These are phyloP conservation scores for Drosophila repleta DNA, from an alignment of 1,140 invertebrate genomes.

Conservation along the genomic window DNA sequence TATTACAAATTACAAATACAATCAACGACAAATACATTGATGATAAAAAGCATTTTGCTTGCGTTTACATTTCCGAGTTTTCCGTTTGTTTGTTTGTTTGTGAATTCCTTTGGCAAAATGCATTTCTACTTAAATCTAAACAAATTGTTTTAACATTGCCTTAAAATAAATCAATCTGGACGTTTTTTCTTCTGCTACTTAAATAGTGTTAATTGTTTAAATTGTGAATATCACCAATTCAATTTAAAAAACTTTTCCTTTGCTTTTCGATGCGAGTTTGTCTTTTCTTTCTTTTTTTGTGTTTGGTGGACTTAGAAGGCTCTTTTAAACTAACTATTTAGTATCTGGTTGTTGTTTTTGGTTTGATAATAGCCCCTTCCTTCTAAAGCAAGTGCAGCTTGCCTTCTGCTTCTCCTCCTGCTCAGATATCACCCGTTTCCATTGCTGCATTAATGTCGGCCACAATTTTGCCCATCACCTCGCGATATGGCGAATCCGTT, in stretches of 20 bases:
- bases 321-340: conserved; percentile 46
- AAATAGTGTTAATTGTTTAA: conserved; percentile 55
- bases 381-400: conserved; percentile 36
- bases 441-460: conserved; percentile 92
- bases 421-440: conserved; percentile 90
- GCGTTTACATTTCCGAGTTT: conserved; percentile 49
- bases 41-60: conserved; percentile 59
- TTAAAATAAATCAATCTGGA: conserved; percentile 69
- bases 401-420: conserved; percentile 32
- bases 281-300: conserved; percentile 14
- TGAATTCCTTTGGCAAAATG: conserved; percentile 76
- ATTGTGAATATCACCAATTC: conserved; percentile 64
- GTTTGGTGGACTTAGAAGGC: conserved; percentile 51
- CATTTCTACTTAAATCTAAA: conserved; percentile 64
- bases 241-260: conserved; percentile 44
- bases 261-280: conserved; percentile 23
- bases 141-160: conserved; percentile 64
- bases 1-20: conserved; percentile 40
- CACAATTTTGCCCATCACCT: conserved; percentile 88
- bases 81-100: conserved; percentile 29
- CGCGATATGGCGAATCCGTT: conserved; percentile 88
- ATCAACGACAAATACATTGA: conserved; percentile 17
- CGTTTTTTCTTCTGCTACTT: conserved; percentile 49
- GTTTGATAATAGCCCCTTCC: conserved; percentile 68
- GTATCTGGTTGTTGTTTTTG: conserved; percentile 49